Evolutionary conservation across 2,113 vertebrate genomes (phyloP).

Genomic region (Scomber japonicus): DNA sequence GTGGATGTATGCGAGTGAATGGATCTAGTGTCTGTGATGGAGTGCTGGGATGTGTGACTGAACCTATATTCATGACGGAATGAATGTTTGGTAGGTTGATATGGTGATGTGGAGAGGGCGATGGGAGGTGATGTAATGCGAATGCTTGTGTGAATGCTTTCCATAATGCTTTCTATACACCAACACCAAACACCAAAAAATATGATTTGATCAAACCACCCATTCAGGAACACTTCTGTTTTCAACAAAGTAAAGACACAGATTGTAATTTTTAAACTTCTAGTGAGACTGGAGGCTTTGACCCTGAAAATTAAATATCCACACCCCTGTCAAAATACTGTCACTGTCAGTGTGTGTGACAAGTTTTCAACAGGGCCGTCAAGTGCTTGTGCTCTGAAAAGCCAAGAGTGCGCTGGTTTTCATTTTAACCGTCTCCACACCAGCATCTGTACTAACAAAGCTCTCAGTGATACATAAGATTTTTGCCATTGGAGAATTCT

Average conservation of each 20-base stretch:
- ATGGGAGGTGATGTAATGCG: no score
- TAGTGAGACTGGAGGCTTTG: conserved; percentile 34
- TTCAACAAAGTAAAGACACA: conserved; percentile 29
- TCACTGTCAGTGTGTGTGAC: conserved; percentile 32
- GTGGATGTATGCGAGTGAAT: no score
- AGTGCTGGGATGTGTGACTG: no score
- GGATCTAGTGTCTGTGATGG: no score
- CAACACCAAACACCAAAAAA: conserved; percentile 13
- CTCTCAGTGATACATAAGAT: background rate
- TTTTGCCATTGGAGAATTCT: background rate
- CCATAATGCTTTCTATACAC: conserved; percentile 8
- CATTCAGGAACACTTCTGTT: conserved; percentile 24
- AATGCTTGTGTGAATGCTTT: no score
- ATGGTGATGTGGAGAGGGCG: no score
- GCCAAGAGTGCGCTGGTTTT: conserved; percentile 18
- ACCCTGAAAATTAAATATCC: conserved; percentile 61
- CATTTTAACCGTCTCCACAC: conserved; percentile 6
- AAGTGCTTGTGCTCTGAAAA: conserved; percentile 19
- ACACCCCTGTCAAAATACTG: conserved; percentile 23
- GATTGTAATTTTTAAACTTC: conserved; percentile 29
- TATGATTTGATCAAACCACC: background rate
- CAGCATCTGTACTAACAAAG: background rate
- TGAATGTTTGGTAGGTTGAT: no score
- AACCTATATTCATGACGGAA: no score
- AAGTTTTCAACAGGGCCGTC: conserved; percentile 37